Evolutionary conservation across 2,888 invertebrate species (phyloP).

Genomic region (Resseliella maxima): DNA sequence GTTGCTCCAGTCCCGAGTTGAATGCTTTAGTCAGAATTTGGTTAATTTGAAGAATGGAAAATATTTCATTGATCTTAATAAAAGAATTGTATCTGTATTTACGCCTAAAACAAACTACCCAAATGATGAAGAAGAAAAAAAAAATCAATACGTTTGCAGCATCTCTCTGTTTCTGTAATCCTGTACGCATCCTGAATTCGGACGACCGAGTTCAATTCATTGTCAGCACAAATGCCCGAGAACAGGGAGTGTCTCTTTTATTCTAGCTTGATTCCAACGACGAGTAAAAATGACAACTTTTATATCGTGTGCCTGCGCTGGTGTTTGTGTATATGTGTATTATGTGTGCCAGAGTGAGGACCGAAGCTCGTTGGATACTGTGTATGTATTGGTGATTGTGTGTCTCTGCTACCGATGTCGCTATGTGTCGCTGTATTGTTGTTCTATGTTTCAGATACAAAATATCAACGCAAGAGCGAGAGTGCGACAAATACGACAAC

Average conservation of each 20-base stretch:
- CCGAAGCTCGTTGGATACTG: not conserved
- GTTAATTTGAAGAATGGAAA: not conserved
- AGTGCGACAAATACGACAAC: conserved; percentile 55
- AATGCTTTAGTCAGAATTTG: not conserved
- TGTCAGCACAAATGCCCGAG: conserved; percentile 24
- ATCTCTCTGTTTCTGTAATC: not conserved
- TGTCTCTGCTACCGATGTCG: conserved; percentile 54
- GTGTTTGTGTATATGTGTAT: not conserved
- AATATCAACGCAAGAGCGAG: conserved; percentile 48
- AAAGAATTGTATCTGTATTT: not conserved
- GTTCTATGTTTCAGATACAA: conserved; percentile 51
- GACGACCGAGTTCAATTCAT: conserved; percentile 2
- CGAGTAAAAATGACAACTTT: conserved; percentile 56
- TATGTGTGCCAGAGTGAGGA: not conserved
- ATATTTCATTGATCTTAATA: not conserved
- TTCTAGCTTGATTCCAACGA: conserved; percentile 33
- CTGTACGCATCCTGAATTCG: conserved; percentile 37
- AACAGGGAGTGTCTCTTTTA: conserved; percentile 56
- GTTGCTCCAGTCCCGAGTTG: not conserved
- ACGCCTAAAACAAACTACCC: not conserved
- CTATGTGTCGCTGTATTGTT: conserved; percentile 55
- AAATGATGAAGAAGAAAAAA: too few relatives aligned
- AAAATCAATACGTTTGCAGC: conserved; percentile 19
- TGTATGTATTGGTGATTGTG: conserved; percentile 22
- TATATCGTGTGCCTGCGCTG: conserved; percentile 37